These are phyloP conservation scores for Phoeniculus purpureus DNA, from an alignment of 2,797 vertebrate genomes.

Conservation along the genomic window DNA sequence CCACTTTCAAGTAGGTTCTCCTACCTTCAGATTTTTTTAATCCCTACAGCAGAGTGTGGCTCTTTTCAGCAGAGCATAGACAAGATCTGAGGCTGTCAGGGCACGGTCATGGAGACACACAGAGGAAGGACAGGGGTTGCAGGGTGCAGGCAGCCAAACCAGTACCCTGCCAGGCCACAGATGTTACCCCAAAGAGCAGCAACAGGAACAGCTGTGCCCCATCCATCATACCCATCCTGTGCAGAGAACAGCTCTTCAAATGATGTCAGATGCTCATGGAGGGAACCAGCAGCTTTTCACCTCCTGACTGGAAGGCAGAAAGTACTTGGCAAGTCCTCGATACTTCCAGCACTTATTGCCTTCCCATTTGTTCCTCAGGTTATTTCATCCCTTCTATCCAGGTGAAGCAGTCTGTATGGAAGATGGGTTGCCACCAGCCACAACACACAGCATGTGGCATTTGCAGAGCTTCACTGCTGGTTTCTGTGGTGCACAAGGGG, in stretches of 20 bases:
- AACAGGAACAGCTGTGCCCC: neutral
- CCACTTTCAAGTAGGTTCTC: neutral
- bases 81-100: neutral
- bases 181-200: neutral
- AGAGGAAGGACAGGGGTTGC: rapidly evolving
- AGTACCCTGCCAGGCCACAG: rapidly evolving
- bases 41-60: neutral
- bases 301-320: neutral
- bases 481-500: neutral
- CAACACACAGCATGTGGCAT: rapidly evolving
- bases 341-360: neutral
- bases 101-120: rapidly evolving
- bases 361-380: neutral
- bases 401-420: neutral
- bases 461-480: neutral
- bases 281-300: neutral
- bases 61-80: neutral
- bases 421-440: neutral
- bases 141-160: neutral
- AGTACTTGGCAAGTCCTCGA: neutral
- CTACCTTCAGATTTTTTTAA: neutral
- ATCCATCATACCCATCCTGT: rapidly evolving
- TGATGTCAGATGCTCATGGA: rapidly evolving
- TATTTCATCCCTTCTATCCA: neutral
- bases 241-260: neutral